Conservation (phyloP, 2,888 invertebrate genomes). For the Entomobrya proxima region DNA sequence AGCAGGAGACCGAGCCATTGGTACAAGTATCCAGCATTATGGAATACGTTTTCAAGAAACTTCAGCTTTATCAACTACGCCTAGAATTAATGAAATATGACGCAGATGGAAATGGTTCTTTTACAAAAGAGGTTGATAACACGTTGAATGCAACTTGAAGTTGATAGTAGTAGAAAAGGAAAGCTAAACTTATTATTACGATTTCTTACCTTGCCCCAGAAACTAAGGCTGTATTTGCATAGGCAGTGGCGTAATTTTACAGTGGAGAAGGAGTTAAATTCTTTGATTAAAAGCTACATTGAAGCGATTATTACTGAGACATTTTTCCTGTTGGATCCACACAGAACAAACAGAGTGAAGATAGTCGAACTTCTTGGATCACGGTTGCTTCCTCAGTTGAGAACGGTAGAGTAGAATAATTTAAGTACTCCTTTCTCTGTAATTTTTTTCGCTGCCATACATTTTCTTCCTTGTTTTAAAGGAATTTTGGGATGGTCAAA, state of each 20-base stretch:
- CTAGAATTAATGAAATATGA: conserved; percentile 19
- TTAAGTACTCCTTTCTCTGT: too few species aligned
- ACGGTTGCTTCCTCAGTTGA: neutral
- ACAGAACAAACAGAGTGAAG: neutral
- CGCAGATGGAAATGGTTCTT: neutral
- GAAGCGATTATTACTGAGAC: neutral
- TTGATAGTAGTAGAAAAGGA: too few species aligned
- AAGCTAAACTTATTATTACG: too few species aligned
- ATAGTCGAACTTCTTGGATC: conserved; percentile 3
- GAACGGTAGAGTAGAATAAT: neutral
- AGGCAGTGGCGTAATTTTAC: neutral
- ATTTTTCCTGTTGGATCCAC: conserved; percentile 38
- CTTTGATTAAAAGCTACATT: neutral
- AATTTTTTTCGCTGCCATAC: neutral
- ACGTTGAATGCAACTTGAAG: too few species aligned
- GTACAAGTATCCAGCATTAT: conserved; percentile 16
- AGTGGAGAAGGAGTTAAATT: neutral
- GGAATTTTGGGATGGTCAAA: conserved; percentile 10
- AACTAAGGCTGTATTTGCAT: neutral
- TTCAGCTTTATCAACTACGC: neutral
- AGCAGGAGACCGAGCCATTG: neutral
- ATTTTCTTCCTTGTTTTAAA: too few species aligned
- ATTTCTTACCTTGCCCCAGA: neutral
- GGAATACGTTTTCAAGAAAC: conserved; percentile 8
- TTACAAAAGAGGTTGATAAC: conserved; percentile 22